phyloP scores from a whole-genome alignment of 1,140 invertebrate genomes.

The Trichonephila clavipes region DNA sequence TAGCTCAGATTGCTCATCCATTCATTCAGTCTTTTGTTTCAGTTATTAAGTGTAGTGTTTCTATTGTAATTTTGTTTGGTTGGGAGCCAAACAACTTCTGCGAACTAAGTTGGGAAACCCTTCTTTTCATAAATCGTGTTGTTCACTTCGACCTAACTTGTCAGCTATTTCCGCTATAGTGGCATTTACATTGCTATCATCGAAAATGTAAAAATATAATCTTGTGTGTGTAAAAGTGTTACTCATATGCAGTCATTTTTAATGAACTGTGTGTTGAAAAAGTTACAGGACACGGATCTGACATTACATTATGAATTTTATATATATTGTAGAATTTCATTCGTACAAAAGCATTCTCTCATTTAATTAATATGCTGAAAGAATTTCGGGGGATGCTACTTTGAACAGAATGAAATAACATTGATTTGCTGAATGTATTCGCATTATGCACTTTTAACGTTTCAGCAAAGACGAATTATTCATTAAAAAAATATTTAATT shows the following conservation, averaged over 20 bases:
- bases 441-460: too few species aligned
- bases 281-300: background rate
- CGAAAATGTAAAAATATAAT: background rate
- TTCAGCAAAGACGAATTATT: too few species aligned
- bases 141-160: background rate
- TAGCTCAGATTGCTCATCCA: conserved; percentile 9
- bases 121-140: background rate
- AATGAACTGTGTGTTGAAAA: background rate
- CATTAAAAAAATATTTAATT: too few species aligned
- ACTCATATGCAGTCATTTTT: background rate
- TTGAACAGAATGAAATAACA: too few species aligned
- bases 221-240: background rate
- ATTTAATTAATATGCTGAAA: too few species aligned
- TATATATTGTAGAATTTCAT: background rate
- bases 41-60: background rate
- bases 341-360: too few species aligned
- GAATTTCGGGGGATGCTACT: too few species aligned
- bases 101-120: background rate
- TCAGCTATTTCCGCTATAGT: background rate
- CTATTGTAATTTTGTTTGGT: background rate
- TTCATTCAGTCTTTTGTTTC: conserved; percentile 12
- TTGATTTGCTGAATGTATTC: too few species aligned
- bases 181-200: background rate
- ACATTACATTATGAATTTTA: background rate
- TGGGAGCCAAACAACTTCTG: too few species aligned